A percentile compares a stretch with the other conserved stretches of the same genome.
These are phyloP conservation scores for Sebastes itinus DNA, from an alignment of 2,797 vertebrate genomes.

Conservation along the genomic window DNA sequence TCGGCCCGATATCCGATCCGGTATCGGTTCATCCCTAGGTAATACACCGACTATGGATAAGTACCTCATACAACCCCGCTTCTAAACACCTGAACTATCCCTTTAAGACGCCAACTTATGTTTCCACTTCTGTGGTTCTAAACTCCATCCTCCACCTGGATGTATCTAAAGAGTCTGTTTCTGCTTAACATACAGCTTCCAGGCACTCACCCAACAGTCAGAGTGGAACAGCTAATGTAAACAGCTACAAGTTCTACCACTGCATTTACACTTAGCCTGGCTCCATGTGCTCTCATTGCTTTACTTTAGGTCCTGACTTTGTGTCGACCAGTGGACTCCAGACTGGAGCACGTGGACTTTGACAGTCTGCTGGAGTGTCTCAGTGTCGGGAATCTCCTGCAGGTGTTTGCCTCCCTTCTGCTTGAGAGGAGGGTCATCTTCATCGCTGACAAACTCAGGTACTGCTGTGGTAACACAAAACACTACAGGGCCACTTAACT, in stretches of 20 bases:
- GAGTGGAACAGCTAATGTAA: background rate
- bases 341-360: constrained; percentile 96
- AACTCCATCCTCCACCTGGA: background rate
- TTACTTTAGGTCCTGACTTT: constrained; percentile 89
- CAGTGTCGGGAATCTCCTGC: constrained; percentile 85
- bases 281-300: background rate
- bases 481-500: background rate
- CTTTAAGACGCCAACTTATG: background rate
- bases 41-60: too few species aligned
- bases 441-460: constrained; percentile 96
- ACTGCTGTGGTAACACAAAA: background rate
- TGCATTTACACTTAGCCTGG: background rate
- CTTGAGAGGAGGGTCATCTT: constrained; percentile 97
- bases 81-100: too few species aligned
- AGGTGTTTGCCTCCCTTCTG: constrained; percentile 93
- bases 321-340: constrained; percentile 92
- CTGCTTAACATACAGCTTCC: background rate
- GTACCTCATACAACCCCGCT: too few species aligned
- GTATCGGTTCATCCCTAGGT: too few species aligned
- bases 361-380: constrained; percentile 92
- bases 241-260: background rate
- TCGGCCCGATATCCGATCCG: too few species aligned
- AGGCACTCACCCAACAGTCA: background rate
- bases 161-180: background rate
- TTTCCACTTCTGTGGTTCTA: background rate